Percentiles rank a stretch among this genome's conserved stretches.
These are phyloP conservation scores for Anadara kagoshimensis DNA, from an alignment of 1,140 invertebrate species.

Conservation along the genomic window DNA sequence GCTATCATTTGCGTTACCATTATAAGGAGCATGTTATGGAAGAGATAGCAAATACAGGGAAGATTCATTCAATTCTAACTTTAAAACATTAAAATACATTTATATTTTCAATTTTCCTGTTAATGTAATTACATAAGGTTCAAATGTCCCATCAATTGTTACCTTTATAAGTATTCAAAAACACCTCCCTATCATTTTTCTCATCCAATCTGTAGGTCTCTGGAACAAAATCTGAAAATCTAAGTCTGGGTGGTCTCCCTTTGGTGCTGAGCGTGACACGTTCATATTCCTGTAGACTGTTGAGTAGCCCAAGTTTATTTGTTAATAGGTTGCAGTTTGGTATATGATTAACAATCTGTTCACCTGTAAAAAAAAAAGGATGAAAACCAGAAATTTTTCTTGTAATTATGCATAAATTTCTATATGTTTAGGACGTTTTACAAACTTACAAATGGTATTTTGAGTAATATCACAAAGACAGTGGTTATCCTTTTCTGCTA, in stretches of 20 bases:
- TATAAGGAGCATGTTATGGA: too few species aligned
- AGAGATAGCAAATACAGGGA: too few species aligned
- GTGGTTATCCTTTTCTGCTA: too few species aligned
- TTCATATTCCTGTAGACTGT: conserved; percentile 71
- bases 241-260: conserved; percentile 59
- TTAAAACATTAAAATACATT: too few species aligned
- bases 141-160: not conserved
- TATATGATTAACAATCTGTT: conserved; percentile 74
- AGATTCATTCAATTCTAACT: too few species aligned
- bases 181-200: conserved; percentile 65
- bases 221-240: conserved; percentile 71
- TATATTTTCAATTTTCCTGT: not conserved
- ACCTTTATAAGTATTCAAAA: conserved; percentile 71
- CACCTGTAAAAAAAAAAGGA: conserved; percentile 57
- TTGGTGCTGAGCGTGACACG: conserved; percentile 65
- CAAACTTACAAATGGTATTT: too few species aligned
- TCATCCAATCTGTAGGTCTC: conserved; percentile 74
- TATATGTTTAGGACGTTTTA: too few species aligned
- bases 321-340: conserved; percentile 72
- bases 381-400: too few species aligned
- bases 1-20: too few species aligned
- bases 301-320: conserved; percentile 73
- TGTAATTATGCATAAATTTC: too few species aligned
- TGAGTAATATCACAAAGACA: too few species aligned
- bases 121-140: not conserved